phyloP scores from a whole-genome alignment of 2,888 invertebrate genomes.

The Odontocolon sp. region DNA sequence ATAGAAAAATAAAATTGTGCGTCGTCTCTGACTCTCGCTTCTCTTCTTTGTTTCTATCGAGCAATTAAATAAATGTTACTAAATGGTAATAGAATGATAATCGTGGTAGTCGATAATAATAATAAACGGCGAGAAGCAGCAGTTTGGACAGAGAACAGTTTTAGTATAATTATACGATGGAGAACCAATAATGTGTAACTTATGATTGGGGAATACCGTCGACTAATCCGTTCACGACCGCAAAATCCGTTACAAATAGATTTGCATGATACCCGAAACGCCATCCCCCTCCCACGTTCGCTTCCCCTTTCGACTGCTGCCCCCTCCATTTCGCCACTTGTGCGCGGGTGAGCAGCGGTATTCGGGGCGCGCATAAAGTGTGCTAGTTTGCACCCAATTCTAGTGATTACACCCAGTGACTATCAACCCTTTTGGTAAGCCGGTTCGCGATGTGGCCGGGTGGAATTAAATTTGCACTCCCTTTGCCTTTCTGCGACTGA shows the following conservation, averaged over 20 bases:
- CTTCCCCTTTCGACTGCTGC: background rate
- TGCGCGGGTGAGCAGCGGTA: constrained; percentile 41
- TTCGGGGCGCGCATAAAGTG: constrained; percentile 60
- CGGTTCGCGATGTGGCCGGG: constrained; percentile 11
- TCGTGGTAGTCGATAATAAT: constrained; percentile 42
- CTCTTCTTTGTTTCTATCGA: background rate
- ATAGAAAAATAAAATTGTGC: constrained; percentile 16
- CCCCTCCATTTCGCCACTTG: constrained; percentile 37
- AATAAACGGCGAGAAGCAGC: constrained; percentile 24
- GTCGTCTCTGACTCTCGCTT: too few relatives aligned
- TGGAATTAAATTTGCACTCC: constrained; percentile 40
- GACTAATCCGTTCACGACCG: constrained; percentile 65
- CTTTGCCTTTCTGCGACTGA: constrained; percentile 4
- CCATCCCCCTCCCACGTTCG: constrained; percentile 35
- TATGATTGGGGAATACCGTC: constrained; percentile 65
- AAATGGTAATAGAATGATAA: constrained; percentile 48
- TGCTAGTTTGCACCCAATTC: constrained; percentile 64
- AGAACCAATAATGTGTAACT: constrained; percentile 64
- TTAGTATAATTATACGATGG: constrained; percentile 26
- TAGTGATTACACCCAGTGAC: constrained; percentile 59
- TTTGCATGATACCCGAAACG: constrained; percentile 62
- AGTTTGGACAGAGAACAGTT: constrained; percentile 15
- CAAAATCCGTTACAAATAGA: constrained; percentile 65
- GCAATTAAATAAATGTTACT: constrained; percentile 33
- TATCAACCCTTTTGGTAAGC: constrained; percentile 39